These are phyloP conservation scores for Hephaestus fuliginosus DNA, from an alignment of 2,797 vertebrate genomes.

Conservation along the genomic window DNA sequence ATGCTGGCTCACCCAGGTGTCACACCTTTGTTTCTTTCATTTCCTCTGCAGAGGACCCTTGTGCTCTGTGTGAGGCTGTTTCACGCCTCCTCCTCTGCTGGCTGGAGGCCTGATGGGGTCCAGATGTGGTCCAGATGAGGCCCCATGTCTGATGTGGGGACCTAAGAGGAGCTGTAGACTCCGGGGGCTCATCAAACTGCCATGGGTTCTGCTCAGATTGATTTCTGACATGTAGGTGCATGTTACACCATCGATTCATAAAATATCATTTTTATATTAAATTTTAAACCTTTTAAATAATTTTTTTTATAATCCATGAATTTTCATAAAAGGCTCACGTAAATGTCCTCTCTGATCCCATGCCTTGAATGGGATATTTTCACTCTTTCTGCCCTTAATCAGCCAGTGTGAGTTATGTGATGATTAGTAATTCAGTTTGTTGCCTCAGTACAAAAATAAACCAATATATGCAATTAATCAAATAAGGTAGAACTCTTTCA, in stretches of 20 bases:
- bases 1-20: conserved; percentile 69
- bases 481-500: background rate
- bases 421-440: conserved; percentile 14
- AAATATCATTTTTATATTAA: background rate
- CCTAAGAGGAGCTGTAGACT: conserved; percentile 60
- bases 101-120: conserved; percentile 73
- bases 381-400: conserved; percentile 7
- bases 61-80: conserved; percentile 64
- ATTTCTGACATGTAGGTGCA: conserved; percentile 49
- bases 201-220: conserved; percentile 47
- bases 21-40: conserved; percentile 80
- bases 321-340: background rate
- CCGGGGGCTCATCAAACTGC: conserved; percentile 64
- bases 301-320: background rate
- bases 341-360: conserved; percentile 10
- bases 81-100: conserved; percentile 55
- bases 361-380: conserved; percentile 12
- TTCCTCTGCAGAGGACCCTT: conserved; percentile 66
- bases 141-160: conserved; percentile 56
- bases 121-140: conserved; percentile 83
- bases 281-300: background rate
- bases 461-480: background rate
- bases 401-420: background rate
- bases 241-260: conserved; percentile 14
- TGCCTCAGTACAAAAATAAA: conserved; percentile 22